Percentiles rank a stretch among this genome's conserved stretches.
Evolutionary conservation across 2,888 invertebrate species (phyloP).

Genomic region (Globia sparganii): DNA sequence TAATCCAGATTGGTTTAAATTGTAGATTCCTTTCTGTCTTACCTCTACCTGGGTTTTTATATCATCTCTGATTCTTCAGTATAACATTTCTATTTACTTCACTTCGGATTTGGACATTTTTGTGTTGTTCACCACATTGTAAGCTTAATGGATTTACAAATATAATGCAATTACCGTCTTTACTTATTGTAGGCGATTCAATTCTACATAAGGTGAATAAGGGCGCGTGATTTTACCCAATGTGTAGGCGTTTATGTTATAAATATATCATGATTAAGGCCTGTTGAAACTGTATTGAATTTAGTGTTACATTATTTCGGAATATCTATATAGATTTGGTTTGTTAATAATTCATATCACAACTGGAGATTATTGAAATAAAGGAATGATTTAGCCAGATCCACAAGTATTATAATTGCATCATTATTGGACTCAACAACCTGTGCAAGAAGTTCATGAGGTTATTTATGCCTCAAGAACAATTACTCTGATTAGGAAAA

Average conservation of each 20-base stretch:
- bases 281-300: slow-evolving; percentile 15
- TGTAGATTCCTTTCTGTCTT: slow-evolving; percentile 9
- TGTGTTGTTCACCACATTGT: not conserved
- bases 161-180: slow-evolving; percentile 1
- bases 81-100: not conserved
- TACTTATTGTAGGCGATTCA: slow-evolving; percentile 51
- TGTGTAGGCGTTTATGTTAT: slow-evolving; percentile 49
- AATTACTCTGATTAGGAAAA: not conserved
- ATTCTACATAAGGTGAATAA: slow-evolving; percentile 64
- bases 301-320: slow-evolving; percentile 10
- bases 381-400: not conserved
- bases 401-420: not conserved
- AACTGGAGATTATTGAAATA: slow-evolving; percentile 7
- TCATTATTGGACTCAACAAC: not conserved
- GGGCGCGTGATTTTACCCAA: slow-evolving; percentile 64
- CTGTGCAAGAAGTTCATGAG: not conserved
- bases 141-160: not conserved
- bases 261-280: slow-evolving; percentile 36
- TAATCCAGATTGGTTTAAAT: too few species aligned
- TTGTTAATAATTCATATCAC: slow-evolving; percentile 9
- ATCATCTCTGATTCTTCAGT: not conserved
- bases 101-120: not conserved
- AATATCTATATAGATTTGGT: slow-evolving; percentile 19
- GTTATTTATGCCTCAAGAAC: not conserved
- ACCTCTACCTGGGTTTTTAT: not conserved